Evolutionary conservation across 2,888 invertebrate species (phyloP).

Genomic region (Oegoconia quadripuncta): DNA sequence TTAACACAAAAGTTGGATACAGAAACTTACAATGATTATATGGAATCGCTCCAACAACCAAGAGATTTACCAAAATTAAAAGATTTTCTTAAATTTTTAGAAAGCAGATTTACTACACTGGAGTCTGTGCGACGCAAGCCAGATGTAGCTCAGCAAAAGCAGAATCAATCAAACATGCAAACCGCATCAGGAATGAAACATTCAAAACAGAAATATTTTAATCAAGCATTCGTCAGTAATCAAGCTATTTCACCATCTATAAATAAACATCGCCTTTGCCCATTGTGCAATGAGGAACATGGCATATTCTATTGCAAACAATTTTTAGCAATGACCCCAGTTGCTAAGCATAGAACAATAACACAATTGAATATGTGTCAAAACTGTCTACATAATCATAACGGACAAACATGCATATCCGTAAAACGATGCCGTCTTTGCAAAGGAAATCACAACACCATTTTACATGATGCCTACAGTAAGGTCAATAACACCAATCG

Average conservation of each 20-base stretch:
- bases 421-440: slow-evolving; percentile 2
- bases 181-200: not conserved
- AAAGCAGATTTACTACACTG: slow-evolving; percentile 1
- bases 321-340: not conserved
- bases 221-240: not conserved
- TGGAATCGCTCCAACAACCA: not conserved
- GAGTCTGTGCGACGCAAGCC: not conserved
- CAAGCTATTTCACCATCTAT: no score
- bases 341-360: not conserved
- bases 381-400: no score
- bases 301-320: not conserved
- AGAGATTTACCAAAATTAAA: not conserved
- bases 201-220: not conserved
- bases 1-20: not conserved
- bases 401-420: not conserved
- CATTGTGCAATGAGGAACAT: not conserved
- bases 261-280: no score
- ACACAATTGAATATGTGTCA: no score
- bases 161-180: not conserved
- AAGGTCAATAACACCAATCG: no score
- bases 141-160: no score
- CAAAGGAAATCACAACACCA: not conserved
- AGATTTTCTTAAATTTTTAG: not conserved
- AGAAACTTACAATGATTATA: not conserved
- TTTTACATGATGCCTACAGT: not conserved